Percentiles rank a stretch among this genome's conserved stretches.
These are phyloP conservation scores for Physella acuta DNA, from an alignment of 1,140 invertebrate species.

Conservation along the genomic window DNA sequence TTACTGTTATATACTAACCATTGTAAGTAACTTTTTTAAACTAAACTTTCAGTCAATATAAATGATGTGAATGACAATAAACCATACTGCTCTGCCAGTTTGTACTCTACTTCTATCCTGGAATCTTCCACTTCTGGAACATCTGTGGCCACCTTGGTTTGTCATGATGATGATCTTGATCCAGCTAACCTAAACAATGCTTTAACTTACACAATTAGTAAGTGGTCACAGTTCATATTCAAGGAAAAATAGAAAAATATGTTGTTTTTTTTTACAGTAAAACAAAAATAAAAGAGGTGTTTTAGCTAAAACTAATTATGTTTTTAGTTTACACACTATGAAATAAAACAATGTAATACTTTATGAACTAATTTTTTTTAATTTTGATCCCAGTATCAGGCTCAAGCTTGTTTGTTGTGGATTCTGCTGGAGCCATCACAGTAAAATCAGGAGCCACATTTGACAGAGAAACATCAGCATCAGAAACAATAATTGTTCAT, in stretches of 20 bases:
- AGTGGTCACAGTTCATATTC: not conserved
- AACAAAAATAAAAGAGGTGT: too few relatives aligned
- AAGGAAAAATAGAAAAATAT: not conserved
- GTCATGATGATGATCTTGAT: constrained; percentile 35
- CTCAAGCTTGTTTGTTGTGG: constrained; percentile 21
- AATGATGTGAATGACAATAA: constrained; percentile 41
- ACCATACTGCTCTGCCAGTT: constrained; percentile 31
- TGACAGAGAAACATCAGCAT: constrained; percentile 35
- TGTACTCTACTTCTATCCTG: constrained; percentile 28
- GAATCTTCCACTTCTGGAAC: constrained; percentile 25
- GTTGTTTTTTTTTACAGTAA: too few relatives aligned
- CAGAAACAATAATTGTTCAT: constrained; percentile 29
- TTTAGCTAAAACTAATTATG: too few relatives aligned
- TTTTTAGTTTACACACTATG: too few relatives aligned
- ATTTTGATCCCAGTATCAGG: too few relatives aligned
- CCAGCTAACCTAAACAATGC: constrained; percentile 30
- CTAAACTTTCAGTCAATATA: constrained; percentile 34
- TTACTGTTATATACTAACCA: too few relatives aligned
- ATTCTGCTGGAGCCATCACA: constrained; percentile 23
- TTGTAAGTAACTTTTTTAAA: too few relatives aligned
- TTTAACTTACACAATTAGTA: constrained; percentile 28
- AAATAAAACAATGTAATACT: too few relatives aligned
- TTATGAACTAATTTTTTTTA: too few relatives aligned
- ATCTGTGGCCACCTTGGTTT: constrained; percentile 29
- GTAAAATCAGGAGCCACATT: constrained; percentile 30